A percentile compares a stretch with the other conserved stretches of the same genome.
These are phyloP conservation scores for Caenorhabditis inopinata DNA, from an alignment of 1,140 invertebrate genomes.

Conservation along the genomic window DNA sequence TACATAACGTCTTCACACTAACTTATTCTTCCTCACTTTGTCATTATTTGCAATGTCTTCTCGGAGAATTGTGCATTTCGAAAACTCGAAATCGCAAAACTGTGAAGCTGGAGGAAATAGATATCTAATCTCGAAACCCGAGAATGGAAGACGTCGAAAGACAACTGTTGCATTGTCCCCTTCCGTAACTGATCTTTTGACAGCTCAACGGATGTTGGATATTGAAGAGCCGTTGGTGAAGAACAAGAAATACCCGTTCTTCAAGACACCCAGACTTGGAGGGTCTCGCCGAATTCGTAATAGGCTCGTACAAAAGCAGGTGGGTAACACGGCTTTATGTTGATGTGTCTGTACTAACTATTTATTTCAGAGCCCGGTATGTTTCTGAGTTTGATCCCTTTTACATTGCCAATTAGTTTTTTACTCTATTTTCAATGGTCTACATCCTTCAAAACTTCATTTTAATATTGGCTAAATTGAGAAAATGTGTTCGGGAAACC, in stretches of 20 bases:
- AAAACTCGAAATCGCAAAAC: no score
- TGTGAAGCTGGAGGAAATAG: background rate
- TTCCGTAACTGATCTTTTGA: constrained; percentile 35
- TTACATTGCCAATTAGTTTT: no score
- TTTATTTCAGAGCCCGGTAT: background rate
- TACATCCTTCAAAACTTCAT: no score
- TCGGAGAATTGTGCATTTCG: no score
- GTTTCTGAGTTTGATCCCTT: no score
- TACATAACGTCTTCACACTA: background rate
- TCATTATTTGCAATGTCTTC: background rate
- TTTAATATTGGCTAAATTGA: no score
- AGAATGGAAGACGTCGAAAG: background rate
- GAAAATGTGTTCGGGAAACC: no score
- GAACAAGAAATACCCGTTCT: constrained; percentile 39
- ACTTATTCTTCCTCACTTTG: background rate
- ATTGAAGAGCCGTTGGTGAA: constrained; percentile 42
- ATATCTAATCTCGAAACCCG: background rate
- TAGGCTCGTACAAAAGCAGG: constrained; percentile 44
- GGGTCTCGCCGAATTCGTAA: constrained; percentile 23
- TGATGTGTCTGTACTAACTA: background rate
- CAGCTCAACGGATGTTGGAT: constrained; percentile 45
- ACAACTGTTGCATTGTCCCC: constrained; percentile 31
- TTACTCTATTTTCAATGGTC: no score
- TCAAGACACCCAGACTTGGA: constrained; percentile 42
- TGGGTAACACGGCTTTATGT: background rate